Evolutionary conservation across 2,888 invertebrate genomes (phyloP), one percentile per base, ranked within the genome.

Genomic region (Cephus pulcher): DNA sequence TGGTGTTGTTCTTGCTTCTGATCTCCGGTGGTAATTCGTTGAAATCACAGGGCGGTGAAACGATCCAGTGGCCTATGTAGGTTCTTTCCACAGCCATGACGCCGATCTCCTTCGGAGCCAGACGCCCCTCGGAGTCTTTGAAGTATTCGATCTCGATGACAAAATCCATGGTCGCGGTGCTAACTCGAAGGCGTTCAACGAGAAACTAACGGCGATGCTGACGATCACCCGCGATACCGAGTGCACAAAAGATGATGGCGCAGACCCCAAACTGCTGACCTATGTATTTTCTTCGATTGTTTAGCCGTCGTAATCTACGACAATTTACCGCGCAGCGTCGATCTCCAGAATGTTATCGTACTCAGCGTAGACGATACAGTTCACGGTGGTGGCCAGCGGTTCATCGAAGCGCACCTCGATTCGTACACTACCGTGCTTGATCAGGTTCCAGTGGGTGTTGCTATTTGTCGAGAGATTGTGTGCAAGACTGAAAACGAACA

Each of bases 261-360:
- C 37, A 37, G 4, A 37, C 4, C 12, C 37, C 1, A 12, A 37
- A 37, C 0, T 12, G 37, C 37, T 37, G 12, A 4, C 37, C 37
- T 0, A 12, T 12, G 12, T 15, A 12, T 37, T 12, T 37, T 15
- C 12, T 37, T 37, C 12, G 1, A 12, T 1, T 70, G 30, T 30
- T 30, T 30, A 70, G 0, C 30, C 11, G 70, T 12, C 12, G 9
- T 32, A n/a, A 74, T 84, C 84, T 12, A 79, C 78, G 34, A 78
- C 80, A 6, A 84, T 78, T 40, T 83, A 79, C 9, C 83, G 75
- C 4, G 80, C 69, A n/a, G 83, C 74, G 71, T 87, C 85, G 11
- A 88, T 86, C 78, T 88, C 85, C 23, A 89, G 77, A 15, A 88
- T 70, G 78, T 87, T 89, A 71, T 88, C 86, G 71, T 84, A 88